A percentile compares a stretch with the other conserved stretches of the same genome.
These are phyloP conservation scores for Tuta absoluta DNA, from an alignment of 2,888 invertebrate genomes.

Conservation along the genomic window DNA sequence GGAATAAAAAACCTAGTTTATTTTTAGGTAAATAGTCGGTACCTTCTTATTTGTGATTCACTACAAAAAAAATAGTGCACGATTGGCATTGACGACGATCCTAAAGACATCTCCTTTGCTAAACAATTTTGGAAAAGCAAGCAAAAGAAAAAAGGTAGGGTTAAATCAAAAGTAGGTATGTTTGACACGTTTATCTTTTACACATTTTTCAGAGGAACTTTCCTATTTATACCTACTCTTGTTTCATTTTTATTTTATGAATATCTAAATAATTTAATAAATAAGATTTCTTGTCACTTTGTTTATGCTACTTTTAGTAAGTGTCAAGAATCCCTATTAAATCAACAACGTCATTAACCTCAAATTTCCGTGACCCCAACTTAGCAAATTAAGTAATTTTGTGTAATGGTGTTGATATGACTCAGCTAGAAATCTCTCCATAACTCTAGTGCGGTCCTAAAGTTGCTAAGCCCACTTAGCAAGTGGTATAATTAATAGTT, in stretches of 20 bases:
- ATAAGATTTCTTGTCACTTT: too few relatives aligned
- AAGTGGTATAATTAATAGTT: constrained; percentile 13
- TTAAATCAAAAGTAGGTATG: too few relatives aligned
- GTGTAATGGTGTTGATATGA: not conserved
- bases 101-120: too few relatives aligned
- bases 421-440: not conserved
- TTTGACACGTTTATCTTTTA: too few relatives aligned
- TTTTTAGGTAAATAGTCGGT: not conserved
- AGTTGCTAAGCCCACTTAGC: constrained; percentile 12
- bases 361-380: not conserved
- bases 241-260: too few relatives aligned
- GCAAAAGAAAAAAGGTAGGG: too few relatives aligned
- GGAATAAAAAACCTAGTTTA: not conserved
- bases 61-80: not conserved
- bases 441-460: not conserved
- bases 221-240: too few relatives aligned
- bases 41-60: not conserved
- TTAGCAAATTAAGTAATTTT: not conserved
- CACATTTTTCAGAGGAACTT: too few relatives aligned
- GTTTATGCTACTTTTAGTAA: too few relatives aligned
- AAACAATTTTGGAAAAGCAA: too few relatives aligned
- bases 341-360: not conserved
- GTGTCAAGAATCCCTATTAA: not conserved
- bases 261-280: too few relatives aligned
- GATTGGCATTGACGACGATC: too few relatives aligned